Evolutionary conservation across 2,888 invertebrate species (phyloP).

Genomic region (Athetis lepigone): DNA sequence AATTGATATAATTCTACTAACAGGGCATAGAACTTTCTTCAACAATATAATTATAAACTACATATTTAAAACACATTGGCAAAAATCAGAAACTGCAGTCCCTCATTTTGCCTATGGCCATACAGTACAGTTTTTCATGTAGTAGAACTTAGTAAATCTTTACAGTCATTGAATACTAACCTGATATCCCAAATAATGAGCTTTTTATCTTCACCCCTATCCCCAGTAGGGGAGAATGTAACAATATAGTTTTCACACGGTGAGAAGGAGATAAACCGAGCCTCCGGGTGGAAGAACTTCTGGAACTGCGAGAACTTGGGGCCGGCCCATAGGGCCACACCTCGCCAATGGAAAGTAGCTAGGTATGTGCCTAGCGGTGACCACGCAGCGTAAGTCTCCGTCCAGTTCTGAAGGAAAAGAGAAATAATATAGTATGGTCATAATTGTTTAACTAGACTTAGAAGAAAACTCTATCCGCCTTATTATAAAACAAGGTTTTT

Average conservation of each 20-base stretch:
- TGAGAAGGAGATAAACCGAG: slow-evolving; percentile 99
- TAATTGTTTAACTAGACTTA: not conserved
- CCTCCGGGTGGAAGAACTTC: slow-evolving; percentile 96
- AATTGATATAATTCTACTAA: no score
- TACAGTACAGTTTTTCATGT: no score
- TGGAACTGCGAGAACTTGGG: slow-evolving; percentile 97
- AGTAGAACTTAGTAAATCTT: no score
- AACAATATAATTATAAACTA: no score
- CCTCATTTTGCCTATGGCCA: no score
- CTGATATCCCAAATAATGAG: slow-evolving; percentile 99
- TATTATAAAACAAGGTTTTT: no score
- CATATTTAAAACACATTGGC: no score
- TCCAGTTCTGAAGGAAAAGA: slow-evolving; percentile 94
- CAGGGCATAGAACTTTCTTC: no score
- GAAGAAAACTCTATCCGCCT: no score
- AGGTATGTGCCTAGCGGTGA: slow-evolving; percentile 99
- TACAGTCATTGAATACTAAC: slow-evolving; percentile 72
- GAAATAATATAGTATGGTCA: not conserved
- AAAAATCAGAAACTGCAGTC: no score
- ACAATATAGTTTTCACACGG: slow-evolving; percentile 99
- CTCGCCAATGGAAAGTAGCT: slow-evolving; percentile 98
- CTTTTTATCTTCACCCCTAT: slow-evolving; percentile 93
- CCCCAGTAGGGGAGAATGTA: slow-evolving; percentile 96
- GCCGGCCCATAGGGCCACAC: slow-evolving; percentile 99
- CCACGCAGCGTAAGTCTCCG: slow-evolving; percentile 99